These are phyloP conservation scores for Micrasema minimum DNA, from an alignment of 1,140 invertebrate genomes.

Conservation along the genomic window DNA sequence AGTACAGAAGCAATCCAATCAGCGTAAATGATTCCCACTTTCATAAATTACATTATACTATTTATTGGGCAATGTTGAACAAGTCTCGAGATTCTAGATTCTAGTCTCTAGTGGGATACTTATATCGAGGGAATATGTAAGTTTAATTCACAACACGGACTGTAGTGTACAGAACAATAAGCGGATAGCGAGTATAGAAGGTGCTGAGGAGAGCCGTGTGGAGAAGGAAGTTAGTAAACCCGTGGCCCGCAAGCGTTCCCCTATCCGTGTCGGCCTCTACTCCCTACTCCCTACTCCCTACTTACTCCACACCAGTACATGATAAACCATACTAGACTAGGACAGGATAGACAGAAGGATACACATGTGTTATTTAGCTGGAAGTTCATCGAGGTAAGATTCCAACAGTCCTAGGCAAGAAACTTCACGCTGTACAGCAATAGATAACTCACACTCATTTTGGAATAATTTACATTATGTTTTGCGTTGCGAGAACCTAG, in stretches of 20 bases:
- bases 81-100: not conserved
- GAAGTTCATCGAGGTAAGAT: not conserved
- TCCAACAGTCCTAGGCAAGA: not conserved
- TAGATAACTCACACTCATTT: too few relatives aligned
- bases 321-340: not conserved
- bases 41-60: slow-evolving; percentile 15
- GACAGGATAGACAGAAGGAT: not conserved
- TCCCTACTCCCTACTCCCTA: not conserved
- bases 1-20: slow-evolving; percentile 43
- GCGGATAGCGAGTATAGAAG: not conserved
- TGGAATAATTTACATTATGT: too few relatives aligned
- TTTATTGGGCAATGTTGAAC: slow-evolving; percentile 17
- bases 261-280: too few relatives aligned
- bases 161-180: slow-evolving; percentile 24
- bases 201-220: slow-evolving; percentile 7
- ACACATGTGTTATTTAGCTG: not conserved
- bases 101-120: too few relatives aligned
- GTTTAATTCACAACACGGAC: slow-evolving; percentile 34
- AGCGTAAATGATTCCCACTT: slow-evolving; percentile 47
- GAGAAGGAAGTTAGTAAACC: slow-evolving; percentile 20
- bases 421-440: too few relatives aligned
- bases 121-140: not conserved
- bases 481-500: too few relatives aligned
- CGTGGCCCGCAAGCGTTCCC: slow-evolving; percentile 21
- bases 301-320: slow-evolving; percentile 4